Base-by-base conservation (phyloP, 2,888 invertebrate genomes). In the Atrina japonica region DNA sequence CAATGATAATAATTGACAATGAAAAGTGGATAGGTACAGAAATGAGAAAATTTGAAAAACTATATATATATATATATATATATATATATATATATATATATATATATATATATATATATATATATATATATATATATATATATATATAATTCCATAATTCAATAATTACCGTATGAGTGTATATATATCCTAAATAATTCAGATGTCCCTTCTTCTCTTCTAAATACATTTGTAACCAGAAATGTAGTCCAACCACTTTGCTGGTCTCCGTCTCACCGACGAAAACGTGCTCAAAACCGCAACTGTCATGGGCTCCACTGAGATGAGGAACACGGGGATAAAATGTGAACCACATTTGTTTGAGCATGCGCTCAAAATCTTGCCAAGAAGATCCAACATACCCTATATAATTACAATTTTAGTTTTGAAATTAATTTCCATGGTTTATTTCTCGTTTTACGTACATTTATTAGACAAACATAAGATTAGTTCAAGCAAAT, bases 251-350 rank as follows among this genome's bases (percentile, higher is more conserved):
- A 88, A 91, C 94, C 27, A 97, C 94, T 21, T 77, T 76, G 23
- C 50, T 93, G 93, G 79, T 94, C 89, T 95, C 96, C 0, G 95
- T 92, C 92, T 98, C 97, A 0, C 96, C 95, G 2, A 97, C 93
- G 89, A 97, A 97, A 35, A 97, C 94, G 86, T 98, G 97, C 90
- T 98, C 97, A 88, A 97, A 97, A 1, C 96, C 97, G 47, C 95
- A 95, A 82, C 97, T 97, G 71, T 97, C 95, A 25, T 95, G 93
- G 27, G 86, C 85, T 2, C 81, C 93, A 93, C 30, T 95, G 94
- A 73, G 96, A 94, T 79, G 81, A 23, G 61, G 23, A 94, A 82
- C 80, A 0, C 88, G 82, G 0, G 84, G 74, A 88, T 96, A 98
- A 80, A 95, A 92, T 21, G 94, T 94, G 80, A 92, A 92, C 92